Base-by-base conservation (phyloP, 92 coral and sea anemone species). In the Plumapathes pennacea region DNA sequence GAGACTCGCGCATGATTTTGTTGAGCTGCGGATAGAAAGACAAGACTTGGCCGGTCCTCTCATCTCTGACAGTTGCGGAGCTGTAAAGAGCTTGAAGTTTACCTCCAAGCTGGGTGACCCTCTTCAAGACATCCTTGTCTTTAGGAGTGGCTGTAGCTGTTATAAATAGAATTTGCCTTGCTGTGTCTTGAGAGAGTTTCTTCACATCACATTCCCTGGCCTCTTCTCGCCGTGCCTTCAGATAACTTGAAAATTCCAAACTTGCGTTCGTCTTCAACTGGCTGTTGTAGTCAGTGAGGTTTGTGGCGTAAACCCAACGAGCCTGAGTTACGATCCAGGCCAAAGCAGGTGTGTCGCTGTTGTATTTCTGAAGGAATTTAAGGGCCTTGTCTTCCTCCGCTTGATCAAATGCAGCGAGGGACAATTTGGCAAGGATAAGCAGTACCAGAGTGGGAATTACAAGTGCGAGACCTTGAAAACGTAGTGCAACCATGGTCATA, bases 241-340 rank as follows among this genome's bases (percentile, higher is more conserved):
- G 60, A 53, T 48, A 87, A 23, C 58, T 54, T 7, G 83, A 69
- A 25, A 48, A 82, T 8, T 40, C 60, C 21, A 90, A 56, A 37
- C 69, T 73, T 3, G 77, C 63, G 22, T 77, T 50, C 21, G 83
- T 78, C 42, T 38, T 65, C 14, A 43, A 19, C 7, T 36, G 46
- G 11, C 51, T 69, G 77, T 82, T 90, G 60, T 59, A 36, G 3
- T 78, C 41, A 1, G 89, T 90, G 20, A 90, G 38, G 78, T 90
- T 86, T 4, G 95, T 90, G 10, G 67, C 74, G 46, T 77, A 28
- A 11, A 67, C 64, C 97, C 97, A 90, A 1, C 67, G 49, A 4
- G 73, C 82, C 6, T 56, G 66, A 3, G 38, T 48, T 0, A 23
- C 22, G 5, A 77, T 64, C 63, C 43, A 57, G 13, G 52, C 57